Evolutionary conservation across 1,140 invertebrate genomes (phyloP).

Genomic region (Pseudoatta argentina): DNA sequence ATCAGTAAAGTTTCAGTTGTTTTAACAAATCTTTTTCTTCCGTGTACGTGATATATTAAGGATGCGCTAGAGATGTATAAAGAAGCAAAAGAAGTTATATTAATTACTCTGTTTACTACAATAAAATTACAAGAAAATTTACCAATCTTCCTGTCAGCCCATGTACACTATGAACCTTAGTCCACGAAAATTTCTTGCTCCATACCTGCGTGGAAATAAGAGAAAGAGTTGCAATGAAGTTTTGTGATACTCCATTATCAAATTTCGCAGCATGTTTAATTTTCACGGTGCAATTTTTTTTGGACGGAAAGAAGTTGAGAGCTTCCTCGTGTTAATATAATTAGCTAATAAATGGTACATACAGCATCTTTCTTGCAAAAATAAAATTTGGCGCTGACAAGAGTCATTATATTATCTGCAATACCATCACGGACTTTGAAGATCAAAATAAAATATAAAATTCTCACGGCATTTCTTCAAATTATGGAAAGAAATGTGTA

Average conservation of each 20-base stretch:
- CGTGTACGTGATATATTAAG: no score
- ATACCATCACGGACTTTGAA: not conserved
- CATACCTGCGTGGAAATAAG: not conserved
- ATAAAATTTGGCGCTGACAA: not conserved
- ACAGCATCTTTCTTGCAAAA: not conserved
- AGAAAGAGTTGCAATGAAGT: not conserved
- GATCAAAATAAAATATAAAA: not conserved
- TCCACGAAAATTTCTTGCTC: not conserved
- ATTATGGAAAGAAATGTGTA: not conserved
- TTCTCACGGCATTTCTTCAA: not conserved
- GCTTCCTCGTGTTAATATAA: not conserved
- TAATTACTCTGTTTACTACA: no score
- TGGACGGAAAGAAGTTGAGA: not conserved
- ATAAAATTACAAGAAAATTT: no score
- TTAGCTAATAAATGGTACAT: not conserved
- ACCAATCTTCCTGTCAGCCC: no score
- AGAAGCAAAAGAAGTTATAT: no score
- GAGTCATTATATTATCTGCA: no score
- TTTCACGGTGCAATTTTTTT: not conserved
- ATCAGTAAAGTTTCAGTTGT: no score
- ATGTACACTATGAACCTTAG: no score
- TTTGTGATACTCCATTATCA: not conserved
- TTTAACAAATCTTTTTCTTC: no score
- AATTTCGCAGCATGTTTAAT: not conserved
- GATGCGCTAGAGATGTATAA: no score